Evolutionary conservation across 2,113 vertebrate species (phyloP), one percentile per base, ranked within the genome.

Genomic region (Sitta europaea): DNA sequence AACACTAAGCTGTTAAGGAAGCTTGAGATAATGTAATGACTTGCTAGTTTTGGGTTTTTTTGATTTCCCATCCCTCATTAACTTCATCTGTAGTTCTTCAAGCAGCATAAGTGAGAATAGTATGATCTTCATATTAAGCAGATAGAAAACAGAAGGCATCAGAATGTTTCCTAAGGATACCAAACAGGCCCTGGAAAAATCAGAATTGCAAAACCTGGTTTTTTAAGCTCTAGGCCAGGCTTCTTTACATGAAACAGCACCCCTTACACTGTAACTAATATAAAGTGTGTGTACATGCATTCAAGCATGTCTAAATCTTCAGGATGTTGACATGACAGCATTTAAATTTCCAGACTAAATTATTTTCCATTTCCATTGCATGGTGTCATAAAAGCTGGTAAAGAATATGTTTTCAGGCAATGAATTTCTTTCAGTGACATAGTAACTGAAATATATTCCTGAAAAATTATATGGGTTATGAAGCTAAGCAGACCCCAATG

Each of bases 71-170:
- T 77, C 15, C 29, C 6, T 77, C 28, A 71, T 86, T 86, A 84
- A 59, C 22, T 88, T 93, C 10, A 45, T 28, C 65, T 82, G n/a
- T 25, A 65, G 11, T 38, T 76, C 58, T 84, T 84, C 72, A 88
- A 80, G 13, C 16, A 80, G 29, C 38, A 63, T 63, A 43, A 77
- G 77, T 86, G 55, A 90, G 11, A 76, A 14, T 4, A 76, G 4
- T n/a, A n/a, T 48, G 33, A 55, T 88, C 73, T 90, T 90, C 59
- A 48, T 84, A 59, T 83, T 93, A 88, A 24, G 25, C 35, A 63
- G 79, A 93, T 36, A 67, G 38, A 88, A 94, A 93, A 75, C 86
- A 95, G 92, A 86, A 95, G 67, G 18, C n/a, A 70, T 83, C n/a
- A 88, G 54, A 93, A 88, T 86, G 14, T 79, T 86, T 93, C 59